Evolutionary conservation across 2,888 invertebrate species (phyloP), one percentile per base, ranked within the genome.

Genomic region (Nemapogon koenigi): DNA sequence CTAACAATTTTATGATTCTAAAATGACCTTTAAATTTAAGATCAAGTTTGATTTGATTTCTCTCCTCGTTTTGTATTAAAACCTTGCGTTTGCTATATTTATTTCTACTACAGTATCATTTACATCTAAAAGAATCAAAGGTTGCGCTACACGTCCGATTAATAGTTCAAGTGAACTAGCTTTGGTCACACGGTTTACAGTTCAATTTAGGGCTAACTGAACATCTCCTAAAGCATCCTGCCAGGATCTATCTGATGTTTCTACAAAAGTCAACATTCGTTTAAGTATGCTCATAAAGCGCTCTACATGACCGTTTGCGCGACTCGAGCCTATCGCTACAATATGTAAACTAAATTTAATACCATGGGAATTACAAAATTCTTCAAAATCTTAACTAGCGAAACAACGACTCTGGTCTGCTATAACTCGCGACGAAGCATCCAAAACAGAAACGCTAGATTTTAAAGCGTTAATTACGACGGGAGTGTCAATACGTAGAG

Each of bases 251-350:
- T 45, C 38, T 3, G 26, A 37, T 4, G 37, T 37, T 35, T 55
- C 53, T 6, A 48, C 49, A 1, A 44, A 38, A 3, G 51, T 53
- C 1, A 53, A 30, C 51, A 51, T 51, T 17, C 38, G 38, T 27
- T 49, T 47, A 4, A 50, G 33, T 2, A 41, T 43, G 10, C 43
- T 42, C 48, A 53, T 50, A 0, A 49, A 39, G 1, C 52, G 44
- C 26, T 55, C 51, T 2, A 51, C 52, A 28, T 52, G 50, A 7
- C 49, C 52, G 35, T 56, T 55, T 7, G 50, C 53, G 4, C 55
- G 44, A 15, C 38, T 32, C 4, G 43, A 17, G 4, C 52, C 53
- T 10, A 49, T 48, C 3, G 53, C 48, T 16, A 52, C 52, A 1
- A 52, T 22, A 40, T 52, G 50, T 3, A 54, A 41, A n/a, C n/a